phyloP scores from a whole-genome alignment of 1,140 invertebrate genomes.

The Drosophila pruinosa region DNA sequence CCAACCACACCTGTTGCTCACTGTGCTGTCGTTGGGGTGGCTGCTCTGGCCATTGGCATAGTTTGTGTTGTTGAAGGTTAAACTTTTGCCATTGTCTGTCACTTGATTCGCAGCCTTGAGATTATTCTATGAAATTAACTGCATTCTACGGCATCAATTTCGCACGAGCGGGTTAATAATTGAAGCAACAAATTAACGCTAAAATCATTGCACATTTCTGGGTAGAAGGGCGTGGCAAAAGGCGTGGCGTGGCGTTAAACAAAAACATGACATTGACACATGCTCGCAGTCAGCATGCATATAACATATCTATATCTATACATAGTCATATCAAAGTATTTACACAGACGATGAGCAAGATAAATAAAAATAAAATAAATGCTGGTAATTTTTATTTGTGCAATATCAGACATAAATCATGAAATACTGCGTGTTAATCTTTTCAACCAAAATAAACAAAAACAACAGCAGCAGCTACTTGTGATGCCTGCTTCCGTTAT shows the following conservation, averaged over 20 bases:
- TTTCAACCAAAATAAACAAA: conserved; percentile 63
- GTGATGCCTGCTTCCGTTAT: conserved; percentile 55
- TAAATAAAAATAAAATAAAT: conserved; percentile 60
- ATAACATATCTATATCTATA: conserved; percentile 1
- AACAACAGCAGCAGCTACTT: conserved; percentile 23
- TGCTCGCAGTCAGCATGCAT: conserved; percentile 5
- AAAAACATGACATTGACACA: conserved; percentile 46
- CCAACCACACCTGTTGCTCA: conserved; percentile 63
- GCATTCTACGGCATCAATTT: conserved; percentile 21
- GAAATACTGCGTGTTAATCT: conserved; percentile 64
- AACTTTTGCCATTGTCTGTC: conserved; percentile 48
- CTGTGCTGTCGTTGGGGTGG: no score
- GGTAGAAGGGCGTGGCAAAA: conserved; percentile 9
- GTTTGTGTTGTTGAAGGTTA: conserved; percentile 37
- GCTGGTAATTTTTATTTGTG: conserved; percentile 68
- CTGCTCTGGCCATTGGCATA: no score
- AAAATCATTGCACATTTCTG: conserved; percentile 32
- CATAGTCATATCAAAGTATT: conserved; percentile 8
- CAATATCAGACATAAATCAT: conserved; percentile 69
- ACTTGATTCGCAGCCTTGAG: conserved; percentile 33
- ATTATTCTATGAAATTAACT: conserved; percentile 5
- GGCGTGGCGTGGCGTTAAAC: conserved; percentile 24
- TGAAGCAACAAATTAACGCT: conserved; percentile 4
- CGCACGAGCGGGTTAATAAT: not conserved
- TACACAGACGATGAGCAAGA: conserved; percentile 37